A percentile compares a stretch with the other conserved stretches of the same genome.
Conservation (phyloP, 2,888 invertebrate species). For the Blera fallax region DNA sequence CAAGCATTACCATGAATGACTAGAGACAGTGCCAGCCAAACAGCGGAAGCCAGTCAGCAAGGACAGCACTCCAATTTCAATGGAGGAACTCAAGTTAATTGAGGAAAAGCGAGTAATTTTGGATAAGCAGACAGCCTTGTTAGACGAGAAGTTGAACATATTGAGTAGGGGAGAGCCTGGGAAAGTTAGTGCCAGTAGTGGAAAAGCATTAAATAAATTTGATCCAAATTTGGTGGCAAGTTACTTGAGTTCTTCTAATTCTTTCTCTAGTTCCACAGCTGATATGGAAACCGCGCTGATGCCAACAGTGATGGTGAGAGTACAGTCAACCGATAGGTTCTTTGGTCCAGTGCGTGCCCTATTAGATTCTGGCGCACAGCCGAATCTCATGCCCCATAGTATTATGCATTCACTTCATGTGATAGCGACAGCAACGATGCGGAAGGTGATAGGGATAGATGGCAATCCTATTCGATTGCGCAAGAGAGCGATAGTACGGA, state of each 20-base stretch:
- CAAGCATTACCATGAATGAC: not conserved
- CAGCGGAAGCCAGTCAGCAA: not conserved
- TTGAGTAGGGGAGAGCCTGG: not conserved
- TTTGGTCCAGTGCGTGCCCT: not conserved
- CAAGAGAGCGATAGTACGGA: not conserved
- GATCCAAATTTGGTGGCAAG: not conserved
- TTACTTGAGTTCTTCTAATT: not conserved
- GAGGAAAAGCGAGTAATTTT: not conserved
- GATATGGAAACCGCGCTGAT: not conserved
- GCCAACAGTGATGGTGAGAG: slow-evolving; percentile 8
- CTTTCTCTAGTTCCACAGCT: not conserved
- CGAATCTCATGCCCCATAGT: not conserved
- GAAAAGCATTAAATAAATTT: not conserved
- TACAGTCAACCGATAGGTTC: not conserved
- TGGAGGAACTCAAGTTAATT: not conserved
- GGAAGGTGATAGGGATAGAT: not conserved
- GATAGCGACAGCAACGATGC: not conserved
- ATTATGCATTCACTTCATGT: not conserved
- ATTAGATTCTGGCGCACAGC: not conserved
- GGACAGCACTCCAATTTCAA: not conserved
- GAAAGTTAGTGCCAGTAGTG: not conserved
- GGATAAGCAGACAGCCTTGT: not conserved
- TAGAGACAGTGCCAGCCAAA: not conserved
- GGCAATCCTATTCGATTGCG: slow-evolving; percentile 1
- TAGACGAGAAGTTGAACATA: not conserved